A percentile compares a stretch with the other conserved stretches of the same genome.
Evolutionary conservation across 2,888 invertebrate genomes (phyloP).

Genomic region (Cosmia pyralina): DNA sequence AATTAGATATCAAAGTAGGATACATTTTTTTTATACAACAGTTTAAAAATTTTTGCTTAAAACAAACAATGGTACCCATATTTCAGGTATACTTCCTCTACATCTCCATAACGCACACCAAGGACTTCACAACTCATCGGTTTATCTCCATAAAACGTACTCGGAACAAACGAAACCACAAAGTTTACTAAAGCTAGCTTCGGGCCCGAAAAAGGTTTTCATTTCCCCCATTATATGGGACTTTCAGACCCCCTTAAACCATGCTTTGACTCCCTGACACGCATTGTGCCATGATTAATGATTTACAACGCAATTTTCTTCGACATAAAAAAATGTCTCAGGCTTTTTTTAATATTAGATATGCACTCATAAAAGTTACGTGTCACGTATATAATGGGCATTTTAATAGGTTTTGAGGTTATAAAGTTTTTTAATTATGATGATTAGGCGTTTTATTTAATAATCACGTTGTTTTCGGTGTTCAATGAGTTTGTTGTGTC

Average conservation of each 20-base stretch:
- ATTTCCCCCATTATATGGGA: conserved; percentile 86
- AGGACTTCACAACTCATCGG: conserved; percentile 55
- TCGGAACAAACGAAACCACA: conserved; percentile 61
- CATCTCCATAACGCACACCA: conserved; percentile 28
- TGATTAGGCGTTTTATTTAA: conserved; percentile 51
- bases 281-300: conserved; percentile 89
- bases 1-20: no score
- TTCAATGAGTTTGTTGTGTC: conserved; percentile 31
- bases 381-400: conserved; percentile 60
- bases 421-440: conserved; percentile 55
- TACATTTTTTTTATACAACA: no score
- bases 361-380: conserved; percentile 65
- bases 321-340: conserved; percentile 77
- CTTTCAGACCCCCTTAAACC: conserved; percentile 83
- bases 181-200: conserved; percentile 65
- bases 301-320: conserved; percentile 85
- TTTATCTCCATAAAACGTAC: conserved; percentile 60
- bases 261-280: conserved; percentile 83
- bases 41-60: conserved; percentile 5
- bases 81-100: conserved; percentile 33
- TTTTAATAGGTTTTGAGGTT: conserved; percentile 61
- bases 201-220: conserved; percentile 75
- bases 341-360: conserved; percentile 64
- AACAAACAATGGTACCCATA: conserved; percentile 17
- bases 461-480: conserved; percentile 41